phyloP scores from a whole-genome alignment of 2,113 vertebrate species.

The Platysternon megacephalum region DNA sequence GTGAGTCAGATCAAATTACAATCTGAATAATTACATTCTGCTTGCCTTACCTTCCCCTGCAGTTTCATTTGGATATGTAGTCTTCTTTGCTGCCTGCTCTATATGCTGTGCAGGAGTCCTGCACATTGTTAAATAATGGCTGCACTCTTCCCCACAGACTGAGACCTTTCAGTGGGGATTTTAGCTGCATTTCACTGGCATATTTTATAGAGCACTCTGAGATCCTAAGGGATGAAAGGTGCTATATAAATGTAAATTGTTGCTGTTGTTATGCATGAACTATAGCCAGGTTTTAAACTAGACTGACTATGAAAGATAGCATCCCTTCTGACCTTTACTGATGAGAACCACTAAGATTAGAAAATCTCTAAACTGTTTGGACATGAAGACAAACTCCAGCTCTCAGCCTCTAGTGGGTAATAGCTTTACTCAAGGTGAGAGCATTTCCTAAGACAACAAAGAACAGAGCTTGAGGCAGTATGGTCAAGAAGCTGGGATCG shows the following conservation, averaged over 20 bases:
- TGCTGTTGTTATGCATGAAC: conserved; percentile 67
- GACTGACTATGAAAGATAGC: conserved; percentile 64
- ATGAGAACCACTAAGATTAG: conserved; percentile 32
- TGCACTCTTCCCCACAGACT: not conserved
- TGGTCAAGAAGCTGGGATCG: not conserved
- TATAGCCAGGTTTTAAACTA: conserved; percentile 52
- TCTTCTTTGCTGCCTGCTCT: not conserved
- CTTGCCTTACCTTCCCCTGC: not conserved
- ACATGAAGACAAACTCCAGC: conserved; percentile 52
- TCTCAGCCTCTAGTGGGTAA: conserved; percentile 35
- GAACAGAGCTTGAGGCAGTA: not conserved
- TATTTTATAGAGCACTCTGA: conserved; percentile 37
- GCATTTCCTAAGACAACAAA: conserved; percentile 14
- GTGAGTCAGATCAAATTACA: not conserved
- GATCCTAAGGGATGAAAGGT: conserved; percentile 69
- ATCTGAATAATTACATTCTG: not conserved
- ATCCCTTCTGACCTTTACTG: conserved; percentile 66
- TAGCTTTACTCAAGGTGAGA: conserved; percentile 3
- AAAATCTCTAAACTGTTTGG: conserved; percentile 56
- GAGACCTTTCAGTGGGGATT: not conserved
- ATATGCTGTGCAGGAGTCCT: not conserved
- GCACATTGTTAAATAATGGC: not conserved
- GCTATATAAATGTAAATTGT: conserved; percentile 77
- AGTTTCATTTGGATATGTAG: not conserved
- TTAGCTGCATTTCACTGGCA: conserved; percentile 33